Percentiles rank a stretch among this genome's conserved stretches.
phyloP scores from a whole-genome alignment of 2,888 invertebrate species.

The Tenthredo scrophulariae region DNA sequence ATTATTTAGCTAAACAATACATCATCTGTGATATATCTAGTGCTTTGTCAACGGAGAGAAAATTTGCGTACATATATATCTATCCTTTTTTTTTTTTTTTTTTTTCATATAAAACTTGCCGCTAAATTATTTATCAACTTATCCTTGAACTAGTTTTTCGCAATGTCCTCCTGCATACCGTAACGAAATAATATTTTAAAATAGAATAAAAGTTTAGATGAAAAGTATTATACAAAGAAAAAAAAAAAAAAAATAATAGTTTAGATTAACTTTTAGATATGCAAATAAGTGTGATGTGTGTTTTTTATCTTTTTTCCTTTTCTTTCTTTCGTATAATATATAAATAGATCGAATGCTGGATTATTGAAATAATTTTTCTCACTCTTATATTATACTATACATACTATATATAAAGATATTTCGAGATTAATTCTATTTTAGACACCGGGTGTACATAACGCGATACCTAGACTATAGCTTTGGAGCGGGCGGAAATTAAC shows the following conservation, averaged over 20 bases:
- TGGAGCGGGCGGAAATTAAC: constrained; percentile 28
- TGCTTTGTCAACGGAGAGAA: constrained; percentile 9
- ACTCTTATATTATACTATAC: not conserved
- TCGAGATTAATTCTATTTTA: not conserved
- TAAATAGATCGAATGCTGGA: not conserved
- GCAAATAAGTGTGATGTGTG: not conserved
- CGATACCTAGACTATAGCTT: not conserved
- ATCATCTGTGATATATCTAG: not conserved
- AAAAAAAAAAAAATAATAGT: not conserved
- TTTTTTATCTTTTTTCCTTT: not conserved
- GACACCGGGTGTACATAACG: constrained; percentile 10
- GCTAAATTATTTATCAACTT: constrained; percentile 27
- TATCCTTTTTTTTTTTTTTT: not conserved
- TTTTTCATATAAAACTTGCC: constrained; percentile 3
- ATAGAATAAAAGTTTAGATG: not conserved
- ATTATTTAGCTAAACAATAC: not conserved
- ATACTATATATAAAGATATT: not conserved
- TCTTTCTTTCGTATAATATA: not conserved
- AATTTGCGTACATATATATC: not conserved
- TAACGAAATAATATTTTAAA: not conserved
- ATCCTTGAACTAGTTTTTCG: constrained; percentile 28
- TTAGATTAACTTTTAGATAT: not conserved
- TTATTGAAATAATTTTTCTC: not conserved
- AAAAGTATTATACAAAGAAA: not conserved
- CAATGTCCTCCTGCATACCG: not conserved